A percentile compares a stretch with the other conserved stretches of the same genome.
Conservation (phyloP, 2,113 vertebrate species). For the Morone saxatilis region DNA sequence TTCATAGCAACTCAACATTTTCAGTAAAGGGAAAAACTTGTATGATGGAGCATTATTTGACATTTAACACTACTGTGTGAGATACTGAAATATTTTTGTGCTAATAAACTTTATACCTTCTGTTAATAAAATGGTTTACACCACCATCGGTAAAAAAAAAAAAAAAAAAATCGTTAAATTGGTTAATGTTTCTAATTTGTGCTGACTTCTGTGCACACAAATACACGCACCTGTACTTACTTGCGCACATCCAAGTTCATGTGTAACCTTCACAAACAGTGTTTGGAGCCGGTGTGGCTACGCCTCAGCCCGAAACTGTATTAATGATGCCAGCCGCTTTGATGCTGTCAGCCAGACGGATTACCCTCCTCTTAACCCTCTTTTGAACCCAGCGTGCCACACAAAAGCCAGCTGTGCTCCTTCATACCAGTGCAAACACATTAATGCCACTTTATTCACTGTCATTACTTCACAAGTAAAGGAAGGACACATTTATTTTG, state of each 20-base stretch:
- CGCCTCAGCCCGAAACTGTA: slow-evolving; percentile 48
- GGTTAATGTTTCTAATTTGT: not conserved
- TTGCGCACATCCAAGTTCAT: slow-evolving; percentile 34
- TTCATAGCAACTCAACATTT: not conserved
- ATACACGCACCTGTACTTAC: slow-evolving; percentile 21
- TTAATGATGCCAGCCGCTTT: slow-evolving; percentile 69
- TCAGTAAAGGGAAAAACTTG: not conserved
- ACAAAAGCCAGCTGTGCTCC: slow-evolving; percentile 62
- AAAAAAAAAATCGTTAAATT: too few species aligned
- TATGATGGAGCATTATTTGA: not conserved
- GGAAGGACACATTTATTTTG: slow-evolving; percentile 53
- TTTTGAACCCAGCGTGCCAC: slow-evolving; percentile 70
- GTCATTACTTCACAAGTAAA: slow-evolving; percentile 52
- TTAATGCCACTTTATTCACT: slow-evolving; percentile 71
- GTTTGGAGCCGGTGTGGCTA: slow-evolving; percentile 43
- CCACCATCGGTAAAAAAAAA: not conserved
- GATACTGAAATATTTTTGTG: too few species aligned
- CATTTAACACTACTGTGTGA: not conserved
- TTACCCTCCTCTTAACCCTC: slow-evolving; percentile 69
- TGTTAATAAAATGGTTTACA: not conserved
- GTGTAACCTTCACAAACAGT: slow-evolving; percentile 67
- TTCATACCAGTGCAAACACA: slow-evolving; percentile 72
- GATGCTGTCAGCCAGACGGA: slow-evolving; percentile 75
- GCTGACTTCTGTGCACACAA: not conserved
- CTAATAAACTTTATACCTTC: not conserved